Percentiles rank a stretch among this genome's conserved stretches.
phyloP scores from a whole-genome alignment of 2,113 vertebrate species.

The Pseudois nayaur region DNA sequence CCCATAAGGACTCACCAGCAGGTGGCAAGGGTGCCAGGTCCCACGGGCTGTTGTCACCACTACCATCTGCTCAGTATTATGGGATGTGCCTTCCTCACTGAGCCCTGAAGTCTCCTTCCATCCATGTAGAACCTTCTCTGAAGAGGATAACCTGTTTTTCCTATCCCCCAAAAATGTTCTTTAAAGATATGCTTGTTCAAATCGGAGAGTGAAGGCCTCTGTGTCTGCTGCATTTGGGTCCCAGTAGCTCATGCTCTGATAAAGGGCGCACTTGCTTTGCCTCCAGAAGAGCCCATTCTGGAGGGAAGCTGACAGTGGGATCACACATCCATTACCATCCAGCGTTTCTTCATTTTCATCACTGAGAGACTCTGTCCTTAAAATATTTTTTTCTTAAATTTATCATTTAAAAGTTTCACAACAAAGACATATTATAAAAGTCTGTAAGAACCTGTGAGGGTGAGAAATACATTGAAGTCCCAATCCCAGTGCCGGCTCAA shows the following conservation, averaged over 20 bases:
- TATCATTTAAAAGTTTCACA: constrained; percentile 63
- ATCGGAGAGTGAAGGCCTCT: background rate
- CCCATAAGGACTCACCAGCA: background rate
- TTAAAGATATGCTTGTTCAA: background rate
- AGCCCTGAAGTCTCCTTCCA: background rate
- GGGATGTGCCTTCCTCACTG: background rate
- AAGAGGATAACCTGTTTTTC: background rate
- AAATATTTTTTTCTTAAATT: constrained; percentile 71
- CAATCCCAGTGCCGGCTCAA: background rate
- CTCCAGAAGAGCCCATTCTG: background rate
- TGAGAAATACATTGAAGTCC: constrained; percentile 20
- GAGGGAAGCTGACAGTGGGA: background rate
- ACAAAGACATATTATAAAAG: constrained; percentile 70
- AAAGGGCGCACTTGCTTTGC: background rate
- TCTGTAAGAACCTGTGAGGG: constrained; percentile 64
- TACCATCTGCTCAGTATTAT: background rate
- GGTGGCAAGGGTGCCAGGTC: background rate
- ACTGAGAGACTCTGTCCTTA: constrained; percentile 42
- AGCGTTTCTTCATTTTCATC: background rate
- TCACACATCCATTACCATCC: background rate
- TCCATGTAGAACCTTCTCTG: background rate
- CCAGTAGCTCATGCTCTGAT: fast-evolving
- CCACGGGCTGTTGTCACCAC: background rate
- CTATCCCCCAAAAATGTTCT: background rate
- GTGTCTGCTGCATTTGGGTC: background rate